Evolutionary conservation across 1,140 invertebrate species (phyloP), one percentile per base, ranked within the genome.

Genomic region (Lucilia cuprina): DNA sequence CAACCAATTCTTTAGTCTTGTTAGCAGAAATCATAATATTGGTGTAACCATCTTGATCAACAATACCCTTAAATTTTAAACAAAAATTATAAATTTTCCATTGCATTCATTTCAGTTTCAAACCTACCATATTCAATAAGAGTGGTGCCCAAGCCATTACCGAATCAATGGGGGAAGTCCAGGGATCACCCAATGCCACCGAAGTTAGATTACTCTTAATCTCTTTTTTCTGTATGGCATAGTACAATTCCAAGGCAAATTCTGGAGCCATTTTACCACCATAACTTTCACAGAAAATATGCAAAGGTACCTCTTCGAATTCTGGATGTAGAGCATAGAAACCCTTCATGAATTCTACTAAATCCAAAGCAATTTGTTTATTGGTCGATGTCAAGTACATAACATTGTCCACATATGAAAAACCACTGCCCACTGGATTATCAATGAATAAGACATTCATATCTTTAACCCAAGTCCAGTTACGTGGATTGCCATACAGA

Each of bases 211-310:
- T 96, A 70, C 94, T 94, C 25, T 93, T 91, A 5, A 98, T 94
- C 83, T 92, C 93, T 10, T 93, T 94, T 0, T 88, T 89, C 86
- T 94, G 86, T 84, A 96, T 94, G 74, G 94, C 94, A 94, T 96
- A 87, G 84, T 88, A 87, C 25, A 89, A 84, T 83, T 91, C 88
- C 82, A 89, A 84, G 2, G 93, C 95, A 87, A 98, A 96, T 86
- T 96, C 95, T 13, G 95, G 94, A 0, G 96, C 94, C 96, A 97
- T 98, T 92, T 98, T 98, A 0, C 96, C 97, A 34, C 97, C 96
- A 91, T 98, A 98, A 0, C 96, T 97, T 89, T 98, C 96, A 41
- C 94, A 95, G 86, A 95, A 95, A 78, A 98, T 96, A 86, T 97
- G 98, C n/a, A 96, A 92, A 1, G 96, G 95, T 8, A 95, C 93